Evolutionary conservation across 2,888 invertebrate species (phyloP).

Genomic region (Pasiphila rectangulata): DNA sequence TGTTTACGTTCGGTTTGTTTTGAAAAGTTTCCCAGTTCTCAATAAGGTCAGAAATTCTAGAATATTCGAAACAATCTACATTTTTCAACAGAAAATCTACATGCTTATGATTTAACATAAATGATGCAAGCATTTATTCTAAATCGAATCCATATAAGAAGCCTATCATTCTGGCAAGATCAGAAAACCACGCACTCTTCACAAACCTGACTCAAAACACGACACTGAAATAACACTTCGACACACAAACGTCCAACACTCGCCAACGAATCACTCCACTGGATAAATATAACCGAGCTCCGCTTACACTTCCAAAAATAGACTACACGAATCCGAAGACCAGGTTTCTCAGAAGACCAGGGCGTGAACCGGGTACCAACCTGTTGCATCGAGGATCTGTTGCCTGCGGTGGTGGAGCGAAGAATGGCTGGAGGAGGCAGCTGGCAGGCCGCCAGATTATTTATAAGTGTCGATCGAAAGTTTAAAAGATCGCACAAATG

Average conservation of each 20-base stretch:
- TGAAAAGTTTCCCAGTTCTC: no score
- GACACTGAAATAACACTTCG: neutral
- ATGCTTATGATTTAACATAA: no score
- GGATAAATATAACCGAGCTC: constrained; percentile 18
- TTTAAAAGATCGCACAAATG: constrained; percentile 25
- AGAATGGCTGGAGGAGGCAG: constrained; percentile 31
- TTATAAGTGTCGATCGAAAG: constrained; percentile 38
- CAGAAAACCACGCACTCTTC: neutral
- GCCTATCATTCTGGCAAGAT: no score
- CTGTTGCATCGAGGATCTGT: constrained; percentile 15
- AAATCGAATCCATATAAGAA: no score
- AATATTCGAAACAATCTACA: no score
- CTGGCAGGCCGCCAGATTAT: constrained; percentile 45
- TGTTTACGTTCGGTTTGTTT: no score
- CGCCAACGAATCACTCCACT: constrained; percentile 12
- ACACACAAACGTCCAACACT: constrained; percentile 1
- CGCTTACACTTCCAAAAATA: constrained; percentile 21
- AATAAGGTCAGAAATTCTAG: no score
- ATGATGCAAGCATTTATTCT: no score
- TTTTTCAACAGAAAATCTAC: no score
- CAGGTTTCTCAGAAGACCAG: neutral
- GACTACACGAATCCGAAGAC: no score
- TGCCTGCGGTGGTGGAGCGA: constrained; percentile 27
- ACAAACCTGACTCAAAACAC: neutral
- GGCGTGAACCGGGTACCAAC: constrained; percentile 3